These are phyloP conservation scores for Sisyra terminalis DNA, from an alignment of 2,888 invertebrate species.

Conservation along the genomic window DNA sequence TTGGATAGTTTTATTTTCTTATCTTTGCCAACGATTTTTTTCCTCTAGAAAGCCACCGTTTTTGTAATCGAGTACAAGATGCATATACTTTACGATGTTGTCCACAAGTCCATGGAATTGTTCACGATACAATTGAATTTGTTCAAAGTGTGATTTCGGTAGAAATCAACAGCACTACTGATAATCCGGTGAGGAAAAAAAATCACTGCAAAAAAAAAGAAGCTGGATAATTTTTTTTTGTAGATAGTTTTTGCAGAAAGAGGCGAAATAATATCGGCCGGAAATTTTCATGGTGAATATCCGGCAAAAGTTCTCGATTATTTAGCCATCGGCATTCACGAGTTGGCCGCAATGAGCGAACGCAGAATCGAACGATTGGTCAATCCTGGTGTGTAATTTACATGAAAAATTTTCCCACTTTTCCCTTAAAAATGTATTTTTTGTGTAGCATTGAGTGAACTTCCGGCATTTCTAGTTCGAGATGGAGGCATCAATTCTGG, in stretches of 20 bases:
- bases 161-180: slow-evolving; percentile 50
- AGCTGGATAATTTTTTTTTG: too few species aligned
- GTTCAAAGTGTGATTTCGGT: slow-evolving; percentile 36
- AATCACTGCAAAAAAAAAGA: slow-evolving; percentile 9
- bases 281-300: slow-evolving; percentile 55
- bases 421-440: not conserved
- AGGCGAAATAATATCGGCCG: slow-evolving; percentile 45
- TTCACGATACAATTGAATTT: slow-evolving; percentile 46
- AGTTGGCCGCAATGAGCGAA: slow-evolving; percentile 48
- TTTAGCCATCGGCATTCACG: slow-evolving; percentile 45
- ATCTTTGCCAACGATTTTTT: slow-evolving; percentile 1
- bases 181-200: slow-evolving; percentile 49
- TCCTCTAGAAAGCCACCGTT: slow-evolving; percentile 38
- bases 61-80: slow-evolving; percentile 47
- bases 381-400: slow-evolving; percentile 31
- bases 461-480: slow-evolving; percentile 45
- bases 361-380: slow-evolving; percentile 42
- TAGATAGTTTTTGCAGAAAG: slow-evolving; percentile 34
- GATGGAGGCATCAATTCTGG: slow-evolving; percentile 53
- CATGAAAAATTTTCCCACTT: not conserved
- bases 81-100: slow-evolving; percentile 48
- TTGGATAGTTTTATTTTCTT: not conserved
- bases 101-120: slow-evolving; percentile 48
- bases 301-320: slow-evolving; percentile 49
- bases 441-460: slow-evolving; percentile 31